Evolutionary conservation across 2,888 invertebrate genomes (phyloP), one percentile per base, ranked within the genome.

Genomic region (Protophormia terraenovae): DNA sequence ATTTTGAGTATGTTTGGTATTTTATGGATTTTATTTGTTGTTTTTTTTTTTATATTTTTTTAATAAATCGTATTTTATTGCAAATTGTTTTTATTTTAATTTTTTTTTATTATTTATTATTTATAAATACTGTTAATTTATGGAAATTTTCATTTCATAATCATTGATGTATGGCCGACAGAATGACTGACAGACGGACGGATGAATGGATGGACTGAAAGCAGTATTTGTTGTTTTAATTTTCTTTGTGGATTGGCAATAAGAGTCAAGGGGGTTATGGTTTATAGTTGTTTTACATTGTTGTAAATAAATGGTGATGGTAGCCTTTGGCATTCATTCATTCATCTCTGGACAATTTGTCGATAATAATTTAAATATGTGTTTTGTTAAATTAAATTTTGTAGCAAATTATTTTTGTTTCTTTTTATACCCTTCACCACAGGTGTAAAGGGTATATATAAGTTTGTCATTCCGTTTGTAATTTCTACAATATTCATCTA

Each of bases 51-150:
- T 69, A 32, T 71, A 66, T 2, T 29, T 27, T 58, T 66, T 58
- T 69, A 7, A 35, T 38, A 60, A 62, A 62, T 62, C 19, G 41
- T 47, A 67, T 60, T 58, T 79, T 24, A 71, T 75, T 75, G 83
- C 53, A 45, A 69, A 62, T 47, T 27, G 41, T 50, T 66, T 55
- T 77, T 72, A 10, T 66, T 76, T 12, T 45, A 47, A 10, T 38
- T 80, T 4, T 45, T 67, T 53, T 16, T 50, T 41, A 22, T 8
- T 32, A 45, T 45, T 66, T 22, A 41, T 41, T 41, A 80, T 73
- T 73, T 83, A 69, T 69, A 72, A 83, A 73, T 73, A 79, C 55
- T 71, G 62, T 69, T 79, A 75, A 79, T 83, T 79, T 79, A 75
- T 79, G 83, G 73, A 75, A 83, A 83, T 64, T 73, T 83, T 79